Conservation (phyloP, 37 sponge, comb jelly and placozoan species). For the Halisarca cf. caerulea region DNA sequence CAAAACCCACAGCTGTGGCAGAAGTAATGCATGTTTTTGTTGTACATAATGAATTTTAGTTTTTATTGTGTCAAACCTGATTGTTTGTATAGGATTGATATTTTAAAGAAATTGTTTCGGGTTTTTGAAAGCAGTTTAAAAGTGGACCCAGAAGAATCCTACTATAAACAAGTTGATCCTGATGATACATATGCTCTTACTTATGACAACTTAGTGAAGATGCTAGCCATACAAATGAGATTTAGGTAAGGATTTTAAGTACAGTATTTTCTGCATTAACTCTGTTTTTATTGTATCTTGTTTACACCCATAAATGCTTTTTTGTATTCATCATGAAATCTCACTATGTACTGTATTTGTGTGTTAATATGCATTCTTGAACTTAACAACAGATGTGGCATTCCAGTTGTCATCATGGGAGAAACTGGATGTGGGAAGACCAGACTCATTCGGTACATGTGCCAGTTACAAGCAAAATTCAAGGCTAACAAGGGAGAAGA, state of each 20-base stretch:
- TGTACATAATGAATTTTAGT: too few species aligned
- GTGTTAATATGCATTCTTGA: too few species aligned
- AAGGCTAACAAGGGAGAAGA: too few species aligned
- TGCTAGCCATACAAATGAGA: slow-evolving; percentile 91
- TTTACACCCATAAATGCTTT: too few species aligned
- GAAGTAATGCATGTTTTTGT: not conserved
- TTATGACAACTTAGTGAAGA: slow-evolving; percentile 80
- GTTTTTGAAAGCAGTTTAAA: slow-evolving; percentile 2
- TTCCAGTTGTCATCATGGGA: slow-evolving; percentile 98
- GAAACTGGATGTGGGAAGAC: slow-evolving; percentile 99
- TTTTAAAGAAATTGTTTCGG: slow-evolving; percentile 11
- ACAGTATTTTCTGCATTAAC: too few species aligned
- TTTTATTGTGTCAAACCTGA: too few species aligned
- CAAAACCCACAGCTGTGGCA: not conserved
- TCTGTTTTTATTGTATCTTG: too few species aligned
- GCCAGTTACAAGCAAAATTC: slow-evolving; percentile 55
- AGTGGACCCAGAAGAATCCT: not conserved
- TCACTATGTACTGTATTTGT: too few species aligned
- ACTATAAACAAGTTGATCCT: slow-evolving; percentile 51
- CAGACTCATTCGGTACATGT: slow-evolving; percentile 89
- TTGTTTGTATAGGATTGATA: not conserved
- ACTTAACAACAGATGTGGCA: slow-evolving; percentile 83
- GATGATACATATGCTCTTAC: slow-evolving; percentile 78
- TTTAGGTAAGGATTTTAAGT: slow-evolving; percentile 54
- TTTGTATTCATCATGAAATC: too few species aligned